Evolutionary conservation across 1,140 invertebrate species (phyloP), one percentile per base, ranked within the genome.

Genomic region (Scylla paramamosain): DNA sequence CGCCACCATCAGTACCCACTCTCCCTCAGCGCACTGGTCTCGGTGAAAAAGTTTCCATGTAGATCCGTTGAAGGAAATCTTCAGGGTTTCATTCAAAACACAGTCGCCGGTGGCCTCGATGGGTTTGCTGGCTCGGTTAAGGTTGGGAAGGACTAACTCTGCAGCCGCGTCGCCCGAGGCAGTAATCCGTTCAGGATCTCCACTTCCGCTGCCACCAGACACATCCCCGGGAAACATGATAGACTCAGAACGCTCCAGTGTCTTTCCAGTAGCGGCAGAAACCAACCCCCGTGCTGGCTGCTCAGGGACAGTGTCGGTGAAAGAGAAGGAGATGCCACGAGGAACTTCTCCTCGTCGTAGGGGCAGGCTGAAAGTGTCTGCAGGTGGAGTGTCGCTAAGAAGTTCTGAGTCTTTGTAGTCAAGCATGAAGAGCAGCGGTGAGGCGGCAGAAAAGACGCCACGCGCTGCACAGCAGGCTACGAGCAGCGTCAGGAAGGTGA

Each of bases 1-100:
- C 32, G 90, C 95, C 25, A 83, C 28, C 67, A 95, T 86, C 8
- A 95, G 28, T 48, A 95, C 67, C 95, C 95, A 96, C 48, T 96
- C 92, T 29, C 67, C 93, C 67, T 95, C 48, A 7, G 93, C 45
- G 46, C 95, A 96, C 14, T 2, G 59, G 3, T 28, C 89, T 20
- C 46, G 48, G 0, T 91, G 67, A 20, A 96, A 67, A 28, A 96
- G 29, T 20, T 39, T 25, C 29, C 52, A 12, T 46, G 94, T 93
- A 8, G 31, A 59, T 14, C 94, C 95, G n/a, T 95, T 92, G 46
- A 31, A 39, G 8, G 67, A n/a, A 25, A n/a, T 7, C 67, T 12
- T 77, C 1, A 77, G 20, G 10, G 12, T n/a, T 7, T 25, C 6
- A 25, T n/a, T n/a, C 0, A 77, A 0, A 12, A 25, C 25, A n/a